Percentiles rank a stretch among this genome's conserved stretches.
Conservation (phyloP, 2,113 vertebrate species). For the Strix uralensis region DNA sequence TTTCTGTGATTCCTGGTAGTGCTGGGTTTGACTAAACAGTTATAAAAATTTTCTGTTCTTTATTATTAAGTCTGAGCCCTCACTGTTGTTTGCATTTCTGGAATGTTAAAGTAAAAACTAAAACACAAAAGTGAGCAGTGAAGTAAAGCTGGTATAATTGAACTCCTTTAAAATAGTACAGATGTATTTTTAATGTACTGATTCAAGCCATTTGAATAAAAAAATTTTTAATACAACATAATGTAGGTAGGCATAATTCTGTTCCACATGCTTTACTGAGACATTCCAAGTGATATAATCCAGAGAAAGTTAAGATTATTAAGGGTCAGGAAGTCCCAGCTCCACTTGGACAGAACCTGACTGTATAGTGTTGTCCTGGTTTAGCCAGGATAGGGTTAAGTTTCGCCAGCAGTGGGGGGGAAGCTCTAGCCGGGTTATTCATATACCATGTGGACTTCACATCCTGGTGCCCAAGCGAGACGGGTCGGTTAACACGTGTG, state of each 20-base stretch:
- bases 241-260: background rate
- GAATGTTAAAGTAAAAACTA: background rate
- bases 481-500: too few relatives aligned
- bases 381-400: too few relatives aligned
- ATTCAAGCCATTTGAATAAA: background rate
- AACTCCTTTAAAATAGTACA: background rate
- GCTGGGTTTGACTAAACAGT: background rate
- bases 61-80: background rate
- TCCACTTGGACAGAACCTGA: background rate
- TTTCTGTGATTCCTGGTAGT: background rate
- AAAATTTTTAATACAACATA: background rate
- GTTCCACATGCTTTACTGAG: background rate
- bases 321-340: background rate
- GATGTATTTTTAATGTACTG: background rate
- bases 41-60: background rate
- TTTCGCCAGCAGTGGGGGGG: too few relatives aligned
- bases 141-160: background rate
- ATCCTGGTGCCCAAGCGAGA: too few relatives aligned
- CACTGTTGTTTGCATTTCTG: background rate
- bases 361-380: too few relatives aligned
- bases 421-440: too few relatives aligned
- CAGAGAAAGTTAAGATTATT: background rate
- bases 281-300: background rate
- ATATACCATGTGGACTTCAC: too few relatives aligned
- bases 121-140: background rate